Evolutionary conservation across 2,888 invertebrate genomes (phyloP).

Genomic region (Eustalomyia histrio): DNA sequence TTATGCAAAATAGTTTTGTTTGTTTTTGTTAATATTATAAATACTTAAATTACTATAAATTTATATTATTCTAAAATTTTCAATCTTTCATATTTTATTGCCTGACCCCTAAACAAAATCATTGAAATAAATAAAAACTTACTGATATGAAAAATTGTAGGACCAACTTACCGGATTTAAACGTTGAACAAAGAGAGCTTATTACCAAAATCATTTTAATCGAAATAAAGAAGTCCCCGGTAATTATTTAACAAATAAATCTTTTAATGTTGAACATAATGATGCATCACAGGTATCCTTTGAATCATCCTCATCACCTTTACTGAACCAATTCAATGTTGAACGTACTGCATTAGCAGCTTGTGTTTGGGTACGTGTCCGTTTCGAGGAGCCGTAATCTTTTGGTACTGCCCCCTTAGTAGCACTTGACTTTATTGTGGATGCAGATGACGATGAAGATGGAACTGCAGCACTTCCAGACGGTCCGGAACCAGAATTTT

Average conservation of each 20-base stretch:
- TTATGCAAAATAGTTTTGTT: slow-evolving; percentile 19
- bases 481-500: slow-evolving; percentile 79
- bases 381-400: slow-evolving; percentile 72
- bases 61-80: slow-evolving; percentile 49
- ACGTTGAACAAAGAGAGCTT: background rate
- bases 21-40: slow-evolving; percentile 12
- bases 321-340: slow-evolving; percentile 82
- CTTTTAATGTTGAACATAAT: slow-evolving; percentile 90
- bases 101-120: slow-evolving; percentile 16
- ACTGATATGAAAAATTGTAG: background rate
- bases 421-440: slow-evolving; percentile 26
- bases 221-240: slow-evolving; percentile 71
- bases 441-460: background rate
- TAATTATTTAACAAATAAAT: slow-evolving; percentile 90
- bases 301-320: slow-evolving; percentile 85
- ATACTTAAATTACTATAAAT: slow-evolving; percentile 15
- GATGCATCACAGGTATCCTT: slow-evolving; percentile 88
- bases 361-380: slow-evolving; percentile 72
- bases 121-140: background rate
- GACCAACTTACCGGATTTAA: background rate
- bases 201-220: slow-evolving; percentile 66
- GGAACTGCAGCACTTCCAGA: slow-evolving; percentile 65
- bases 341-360: slow-evolving; percentile 76
- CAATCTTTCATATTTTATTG: slow-evolving; percentile 44
- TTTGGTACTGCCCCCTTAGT: slow-evolving; percentile 80